Evolutionary conservation across 2,797 vertebrate genomes (phyloP).

Genomic region (Rallus crepitans): DNA sequence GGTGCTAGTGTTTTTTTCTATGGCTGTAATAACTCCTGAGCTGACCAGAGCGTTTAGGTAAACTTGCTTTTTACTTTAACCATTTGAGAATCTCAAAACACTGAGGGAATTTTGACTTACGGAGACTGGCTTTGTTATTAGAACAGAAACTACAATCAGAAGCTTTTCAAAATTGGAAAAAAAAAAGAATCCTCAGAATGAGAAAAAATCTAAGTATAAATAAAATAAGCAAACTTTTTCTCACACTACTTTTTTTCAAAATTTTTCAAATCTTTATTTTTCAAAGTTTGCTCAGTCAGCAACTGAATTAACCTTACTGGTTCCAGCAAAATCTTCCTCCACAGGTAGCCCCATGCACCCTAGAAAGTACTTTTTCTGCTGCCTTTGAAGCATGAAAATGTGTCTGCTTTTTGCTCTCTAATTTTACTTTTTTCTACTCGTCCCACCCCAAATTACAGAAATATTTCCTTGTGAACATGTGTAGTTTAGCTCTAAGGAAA

Average conservation of each 20-base stretch:
- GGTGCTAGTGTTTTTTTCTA: not conserved
- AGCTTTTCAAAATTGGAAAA: not conserved
- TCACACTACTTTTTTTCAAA: not conserved
- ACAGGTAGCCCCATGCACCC: not conserved
- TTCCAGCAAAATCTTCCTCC: not conserved
- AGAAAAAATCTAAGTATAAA: not conserved
- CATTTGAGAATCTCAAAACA: not conserved
- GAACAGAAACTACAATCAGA: not conserved
- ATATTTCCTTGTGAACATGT: not conserved
- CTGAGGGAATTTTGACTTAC: not conserved
- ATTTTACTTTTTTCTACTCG: not conserved
- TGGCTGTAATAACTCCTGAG: not conserved
- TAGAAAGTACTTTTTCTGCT: not conserved
- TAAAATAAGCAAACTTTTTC: not conserved
- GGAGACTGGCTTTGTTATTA: not conserved
- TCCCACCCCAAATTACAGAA: not conserved
- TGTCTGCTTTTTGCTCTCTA: not conserved
- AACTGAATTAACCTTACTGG: not conserved
- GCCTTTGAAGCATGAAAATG: not conserved
- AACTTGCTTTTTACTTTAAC: not conserved
- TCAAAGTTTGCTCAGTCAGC: not conserved
- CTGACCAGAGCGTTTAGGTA: not conserved
- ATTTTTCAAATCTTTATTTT: not conserved
- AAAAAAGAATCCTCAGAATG: not conserved
- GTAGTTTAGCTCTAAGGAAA: not conserved